Evolutionary conservation across 2,113 vertebrate species (phyloP), one percentile per base, ranked within the genome.

Genomic region (Gallinago jamesoni): DNA sequence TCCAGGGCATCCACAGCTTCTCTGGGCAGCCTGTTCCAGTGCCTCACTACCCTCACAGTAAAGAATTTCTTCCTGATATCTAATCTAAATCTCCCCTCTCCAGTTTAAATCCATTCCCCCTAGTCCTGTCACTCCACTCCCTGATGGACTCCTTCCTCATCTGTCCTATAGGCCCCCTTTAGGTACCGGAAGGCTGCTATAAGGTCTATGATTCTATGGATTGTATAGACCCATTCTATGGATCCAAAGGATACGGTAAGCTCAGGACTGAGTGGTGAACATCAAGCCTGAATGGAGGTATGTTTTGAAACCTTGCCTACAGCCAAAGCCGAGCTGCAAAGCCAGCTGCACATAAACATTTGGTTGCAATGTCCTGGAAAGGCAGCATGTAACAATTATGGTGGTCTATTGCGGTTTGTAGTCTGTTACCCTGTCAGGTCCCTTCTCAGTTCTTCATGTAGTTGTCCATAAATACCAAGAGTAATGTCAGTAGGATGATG

Each of bases 351-450:
- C 18, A 31, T 22, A 50, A 59, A 39, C 1, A 30, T 52, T 19
- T 24, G 9, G 19, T 16, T 52, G 31, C 9, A 22, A 17, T 19
- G 33, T 12, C 48, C 56, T 63, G 15, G 33, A 39, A 63, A 60
- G 17, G 17, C 2, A 1, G 21, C 70, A n/a, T 0, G 0, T 21
- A 79, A 82, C 10, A 33, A n/a, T 57, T 7, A 6, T 28, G 27
- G 37, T 18, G 18, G 39, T 35, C 84, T 68, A 41, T 1, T 43
- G 43, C 21, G 7, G 37, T 39, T 48, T 69, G 43, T 68, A 12
- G 22, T 17, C 33, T 2, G 25, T 8, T 11, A 5, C 0, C 0
- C 57, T n/a, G 39, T 9, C 23, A 30, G 33, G 35, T 21, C 31
- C 39, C 60, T 76, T 52, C 48, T 68, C n/a, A 39, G 25, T 11